A percentile compares a stretch with the other conserved stretches of the same genome.
These are phyloP conservation scores for Meriones psammophilus DNA, from an alignment of 2,797 vertebrate genomes.

Conservation along the genomic window DNA sequence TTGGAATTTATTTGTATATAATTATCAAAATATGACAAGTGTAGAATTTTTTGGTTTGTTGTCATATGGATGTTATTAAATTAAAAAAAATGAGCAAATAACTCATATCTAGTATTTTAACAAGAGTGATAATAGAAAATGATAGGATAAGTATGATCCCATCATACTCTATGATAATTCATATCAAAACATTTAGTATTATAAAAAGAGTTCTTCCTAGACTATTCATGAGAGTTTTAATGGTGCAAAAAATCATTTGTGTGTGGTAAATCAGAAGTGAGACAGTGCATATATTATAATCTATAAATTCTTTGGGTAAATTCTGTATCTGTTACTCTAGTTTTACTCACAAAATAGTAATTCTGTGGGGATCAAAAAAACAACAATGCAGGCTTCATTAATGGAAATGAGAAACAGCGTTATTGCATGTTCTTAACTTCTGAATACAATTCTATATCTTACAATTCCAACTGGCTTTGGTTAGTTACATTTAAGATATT, in stretches of 20 bases:
- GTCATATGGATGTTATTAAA: background rate
- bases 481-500: background rate
- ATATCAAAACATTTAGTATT: background rate
- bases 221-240: background rate
- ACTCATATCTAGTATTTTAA: background rate
- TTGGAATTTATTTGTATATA: slow-evolving; percentile 66
- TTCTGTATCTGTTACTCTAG: background rate
- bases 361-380: background rate
- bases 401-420: background rate
- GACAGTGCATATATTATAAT: background rate
- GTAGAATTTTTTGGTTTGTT: background rate
- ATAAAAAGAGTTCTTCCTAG: background rate
- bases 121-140: background rate
- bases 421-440: background rate
- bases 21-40: slow-evolving; percentile 82
- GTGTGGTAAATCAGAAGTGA: slow-evolving; percentile 12
- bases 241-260: background rate
- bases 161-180: no score
- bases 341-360: background rate
- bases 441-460: background rate
- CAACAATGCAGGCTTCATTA: background rate
- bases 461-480: background rate
- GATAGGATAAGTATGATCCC: background rate
- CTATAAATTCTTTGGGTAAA: background rate
- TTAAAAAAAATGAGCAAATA: slow-evolving; percentile 2